Percentiles rank a stretch among this genome's conserved stretches.
These are phyloP conservation scores for Nephila pilipes DNA, from an alignment of 1,140 invertebrate species.

Conservation along the genomic window DNA sequence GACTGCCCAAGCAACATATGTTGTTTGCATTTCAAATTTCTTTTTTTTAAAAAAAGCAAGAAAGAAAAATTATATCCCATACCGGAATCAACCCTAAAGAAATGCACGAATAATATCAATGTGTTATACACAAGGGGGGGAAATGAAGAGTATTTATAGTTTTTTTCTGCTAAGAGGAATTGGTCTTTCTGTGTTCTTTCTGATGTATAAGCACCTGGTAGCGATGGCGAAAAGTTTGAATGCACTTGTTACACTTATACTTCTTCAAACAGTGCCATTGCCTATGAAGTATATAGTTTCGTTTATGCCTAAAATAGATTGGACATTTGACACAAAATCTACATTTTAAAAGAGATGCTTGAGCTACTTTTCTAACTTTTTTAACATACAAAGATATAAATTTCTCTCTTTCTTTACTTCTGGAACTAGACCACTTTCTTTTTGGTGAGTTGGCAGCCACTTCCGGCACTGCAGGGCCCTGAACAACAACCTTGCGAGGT, in stretches of 20 bases:
- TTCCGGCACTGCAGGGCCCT: not conserved
- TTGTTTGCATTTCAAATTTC: conserved; percentile 30
- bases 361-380: conserved; percentile 71
- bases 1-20: conserved; percentile 20
- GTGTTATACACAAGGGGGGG: not conserved
- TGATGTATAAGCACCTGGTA: conserved; percentile 76
- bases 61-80: conserved; percentile 57
- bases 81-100: conserved; percentile 11
- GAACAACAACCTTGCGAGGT: conserved; percentile 82
- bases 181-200: conserved; percentile 70
- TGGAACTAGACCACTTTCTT: conserved; percentile 47
- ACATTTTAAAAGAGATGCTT: conserved; percentile 74
- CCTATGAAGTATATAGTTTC: conserved; percentile 73
- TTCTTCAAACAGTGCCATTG: conserved; percentile 66
- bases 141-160: not conserved
- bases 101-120: conserved; percentile 52
- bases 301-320: conserved; percentile 76
- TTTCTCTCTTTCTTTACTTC: conserved; percentile 59
- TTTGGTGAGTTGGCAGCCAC: not conserved
- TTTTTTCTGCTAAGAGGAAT: conserved; percentile 63
- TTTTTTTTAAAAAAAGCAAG: not conserved
- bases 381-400: conserved; percentile 75
- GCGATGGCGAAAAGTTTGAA: conserved; percentile 72
- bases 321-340: conserved; percentile 72
- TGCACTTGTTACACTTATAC: conserved; percentile 73